Evolutionary conservation across 2,113 vertebrate genomes (phyloP).

Genomic region (Anarhynchus alexandrinus): DNA sequence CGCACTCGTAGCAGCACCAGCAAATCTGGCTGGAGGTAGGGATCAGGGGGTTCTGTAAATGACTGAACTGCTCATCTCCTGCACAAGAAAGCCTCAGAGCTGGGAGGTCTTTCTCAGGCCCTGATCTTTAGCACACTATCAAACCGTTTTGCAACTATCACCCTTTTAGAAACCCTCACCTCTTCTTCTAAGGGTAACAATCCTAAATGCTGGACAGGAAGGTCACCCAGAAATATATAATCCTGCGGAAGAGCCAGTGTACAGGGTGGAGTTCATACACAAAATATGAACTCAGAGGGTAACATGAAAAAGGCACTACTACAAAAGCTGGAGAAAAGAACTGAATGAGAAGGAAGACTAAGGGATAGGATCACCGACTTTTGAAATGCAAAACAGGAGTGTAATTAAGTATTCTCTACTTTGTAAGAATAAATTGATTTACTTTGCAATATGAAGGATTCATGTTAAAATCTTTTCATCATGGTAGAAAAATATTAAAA

Average conservation of each 20-base stretch:
- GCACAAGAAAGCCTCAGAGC: not conserved
- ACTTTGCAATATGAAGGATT: not conserved
- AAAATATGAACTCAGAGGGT: not conserved
- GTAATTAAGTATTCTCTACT: not conserved
- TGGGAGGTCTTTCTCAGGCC: not conserved
- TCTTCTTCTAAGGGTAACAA: not conserved
- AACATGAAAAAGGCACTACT: not conserved
- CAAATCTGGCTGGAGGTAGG: not conserved
- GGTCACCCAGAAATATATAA: not conserved
- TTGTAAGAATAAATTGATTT: not conserved
- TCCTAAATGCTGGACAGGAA: not conserved
- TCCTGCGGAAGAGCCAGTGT: not conserved
- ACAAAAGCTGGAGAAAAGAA: not conserved
- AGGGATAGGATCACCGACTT: not conserved
- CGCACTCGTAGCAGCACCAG: not conserved
- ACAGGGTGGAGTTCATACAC: rapidly evolving
- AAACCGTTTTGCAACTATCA: not conserved
- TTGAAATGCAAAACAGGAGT: not conserved
- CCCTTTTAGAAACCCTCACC: not conserved
- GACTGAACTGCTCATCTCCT: not conserved
- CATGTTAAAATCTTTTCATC: not conserved
- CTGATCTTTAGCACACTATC: not conserved
- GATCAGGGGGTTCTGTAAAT: not conserved
- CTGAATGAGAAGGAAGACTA: not conserved
- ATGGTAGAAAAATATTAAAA: not conserved